These are phyloP conservation scores for Holothuria leucospilota DNA, from an alignment of 53 echinoderm and acorn worm species.

Conservation along the genomic window DNA sequence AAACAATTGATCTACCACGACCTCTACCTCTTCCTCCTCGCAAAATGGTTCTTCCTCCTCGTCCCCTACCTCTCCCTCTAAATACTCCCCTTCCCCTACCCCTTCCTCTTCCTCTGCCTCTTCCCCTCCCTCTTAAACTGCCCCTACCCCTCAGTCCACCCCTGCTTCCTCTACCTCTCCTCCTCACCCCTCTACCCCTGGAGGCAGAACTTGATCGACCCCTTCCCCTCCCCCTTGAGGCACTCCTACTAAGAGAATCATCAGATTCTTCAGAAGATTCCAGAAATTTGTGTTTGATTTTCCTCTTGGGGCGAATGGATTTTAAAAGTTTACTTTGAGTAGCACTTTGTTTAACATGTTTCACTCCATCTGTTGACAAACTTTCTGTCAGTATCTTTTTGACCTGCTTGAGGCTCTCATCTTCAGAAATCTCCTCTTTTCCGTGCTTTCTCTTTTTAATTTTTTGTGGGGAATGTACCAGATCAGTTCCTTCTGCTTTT, in stretches of 20 bases:
- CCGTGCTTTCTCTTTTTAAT: too few relatives aligned
- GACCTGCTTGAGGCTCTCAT: too few relatives aligned
- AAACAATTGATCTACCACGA: background rate
- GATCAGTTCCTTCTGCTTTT: too few relatives aligned
- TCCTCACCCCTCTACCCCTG: slow-evolving; percentile 9
- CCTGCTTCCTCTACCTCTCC: slow-evolving; percentile 4
- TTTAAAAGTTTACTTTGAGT: background rate
- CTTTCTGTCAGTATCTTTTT: too few relatives aligned
- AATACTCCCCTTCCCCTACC: background rate
- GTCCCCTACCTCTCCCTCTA: background rate
- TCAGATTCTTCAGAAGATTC: slow-evolving; percentile 11
- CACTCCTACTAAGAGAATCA: background rate
- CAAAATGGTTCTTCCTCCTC: background rate
- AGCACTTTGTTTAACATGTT: too few relatives aligned
- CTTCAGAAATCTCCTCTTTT: too few relatives aligned
- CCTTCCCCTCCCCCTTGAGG: background rate
- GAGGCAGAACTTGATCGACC: background rate
- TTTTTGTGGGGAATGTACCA: too few relatives aligned
- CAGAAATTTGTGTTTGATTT: slow-evolving; percentile 51
- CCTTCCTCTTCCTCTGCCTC: slow-evolving; percentile 16
- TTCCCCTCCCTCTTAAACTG: background rate
- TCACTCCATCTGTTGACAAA: too few relatives aligned
- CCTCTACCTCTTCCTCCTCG: slow-evolving; percentile 1
- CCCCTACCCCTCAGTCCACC: background rate
- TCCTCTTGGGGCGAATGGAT: slow-evolving; percentile 23